Evolutionary conservation across 2,888 invertebrate species (phyloP).

Genomic region (Tethea ocularis): DNA sequence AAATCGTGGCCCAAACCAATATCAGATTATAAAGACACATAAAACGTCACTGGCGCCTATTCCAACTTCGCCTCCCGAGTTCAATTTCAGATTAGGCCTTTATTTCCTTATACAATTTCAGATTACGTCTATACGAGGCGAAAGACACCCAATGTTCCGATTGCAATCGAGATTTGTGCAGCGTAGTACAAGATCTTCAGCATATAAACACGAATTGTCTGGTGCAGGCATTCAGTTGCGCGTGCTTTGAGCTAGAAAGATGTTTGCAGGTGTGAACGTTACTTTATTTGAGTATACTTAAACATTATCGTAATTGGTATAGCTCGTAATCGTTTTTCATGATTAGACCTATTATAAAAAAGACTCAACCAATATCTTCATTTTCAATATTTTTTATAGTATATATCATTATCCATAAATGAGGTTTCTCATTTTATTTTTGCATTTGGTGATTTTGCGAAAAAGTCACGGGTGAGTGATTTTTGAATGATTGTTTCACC

Average conservation of each 20-base stretch:
- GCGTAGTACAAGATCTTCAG: constrained; percentile 64
- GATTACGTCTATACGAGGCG: constrained; percentile 68
- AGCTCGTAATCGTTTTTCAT: too few relatives aligned
- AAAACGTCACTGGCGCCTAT: not conserved
- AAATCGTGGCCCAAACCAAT: not conserved
- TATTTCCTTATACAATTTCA: constrained; percentile 44
- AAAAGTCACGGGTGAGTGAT: too few relatives aligned
- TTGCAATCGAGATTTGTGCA: constrained; percentile 54
- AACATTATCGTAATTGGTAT: too few relatives aligned
- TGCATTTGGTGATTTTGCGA: too few relatives aligned
- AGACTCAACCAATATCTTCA: too few relatives aligned
- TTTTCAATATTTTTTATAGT: too few relatives aligned
- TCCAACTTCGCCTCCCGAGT: not conserved
- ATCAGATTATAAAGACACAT: not conserved
- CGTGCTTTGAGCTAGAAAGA: constrained; percentile 56
- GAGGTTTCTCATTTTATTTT: too few relatives aligned
- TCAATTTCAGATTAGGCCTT: constrained; percentile 18
- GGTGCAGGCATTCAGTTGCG: constrained; percentile 65
- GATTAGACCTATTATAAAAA: too few relatives aligned
- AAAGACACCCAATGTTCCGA: constrained; percentile 28
- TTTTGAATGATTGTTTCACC: too few relatives aligned
- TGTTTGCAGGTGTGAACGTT: constrained; percentile 65
- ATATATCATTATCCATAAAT: too few relatives aligned
- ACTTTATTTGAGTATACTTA: too few relatives aligned
- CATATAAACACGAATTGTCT: constrained; percentile 72